A percentile compares a stretch with the other conserved stretches of the same genome.
These are phyloP conservation scores for Drosophila cognata DNA, from an alignment of 2,888 invertebrate genomes.

Conservation along the genomic window DNA sequence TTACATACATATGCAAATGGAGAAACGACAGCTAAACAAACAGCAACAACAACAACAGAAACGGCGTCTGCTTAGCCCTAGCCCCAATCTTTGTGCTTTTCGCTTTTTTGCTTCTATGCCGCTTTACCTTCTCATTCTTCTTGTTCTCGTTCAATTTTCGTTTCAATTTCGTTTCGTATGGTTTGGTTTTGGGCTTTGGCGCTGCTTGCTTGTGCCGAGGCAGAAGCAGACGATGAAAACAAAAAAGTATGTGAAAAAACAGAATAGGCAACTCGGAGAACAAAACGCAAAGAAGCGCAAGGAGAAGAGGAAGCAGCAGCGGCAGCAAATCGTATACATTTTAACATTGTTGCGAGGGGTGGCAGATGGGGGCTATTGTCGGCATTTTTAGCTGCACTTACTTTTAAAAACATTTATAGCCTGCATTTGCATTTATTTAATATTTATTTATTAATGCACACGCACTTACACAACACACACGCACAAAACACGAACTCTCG, in stretches of 20 bases:
- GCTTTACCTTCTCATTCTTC: slow-evolving; percentile 36
- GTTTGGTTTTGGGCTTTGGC: slow-evolving; percentile 15
- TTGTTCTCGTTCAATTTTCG: slow-evolving; percentile 36
- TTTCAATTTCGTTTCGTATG: slow-evolving; percentile 36
- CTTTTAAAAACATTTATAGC: slow-evolving; percentile 31
- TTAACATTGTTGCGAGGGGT: neutral
- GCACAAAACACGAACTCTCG: slow-evolving; percentile 33
- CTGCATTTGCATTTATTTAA: slow-evolving; percentile 25
- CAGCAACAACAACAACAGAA: slow-evolving; percentile 49
- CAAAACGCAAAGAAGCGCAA: slow-evolving; percentile 27
- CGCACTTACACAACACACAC: slow-evolving; percentile 35
- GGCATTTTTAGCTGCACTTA: slow-evolving; percentile 45
- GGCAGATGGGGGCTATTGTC: neutral
- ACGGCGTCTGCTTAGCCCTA: slow-evolving; percentile 63
- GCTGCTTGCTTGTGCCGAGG: slow-evolving; percentile 34
- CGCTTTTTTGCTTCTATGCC: slow-evolving; percentile 35
- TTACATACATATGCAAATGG: slow-evolving; percentile 57
- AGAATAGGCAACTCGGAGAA: slow-evolving; percentile 48
- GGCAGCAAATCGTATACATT: slow-evolving; percentile 13
- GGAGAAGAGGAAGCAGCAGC: slow-evolving; percentile 10
- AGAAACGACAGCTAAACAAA: slow-evolving; percentile 73
- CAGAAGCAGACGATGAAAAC: slow-evolving; percentile 75
- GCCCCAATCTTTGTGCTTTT: slow-evolving; percentile 65
- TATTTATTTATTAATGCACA: slow-evolving; percentile 42
- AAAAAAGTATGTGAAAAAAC: slow-evolving; percentile 69